Percentiles rank a stretch among this genome's conserved stretches.
phyloP scores from a whole-genome alignment of 2,888 invertebrate species.

The Xestobium rufovillosum region DNA sequence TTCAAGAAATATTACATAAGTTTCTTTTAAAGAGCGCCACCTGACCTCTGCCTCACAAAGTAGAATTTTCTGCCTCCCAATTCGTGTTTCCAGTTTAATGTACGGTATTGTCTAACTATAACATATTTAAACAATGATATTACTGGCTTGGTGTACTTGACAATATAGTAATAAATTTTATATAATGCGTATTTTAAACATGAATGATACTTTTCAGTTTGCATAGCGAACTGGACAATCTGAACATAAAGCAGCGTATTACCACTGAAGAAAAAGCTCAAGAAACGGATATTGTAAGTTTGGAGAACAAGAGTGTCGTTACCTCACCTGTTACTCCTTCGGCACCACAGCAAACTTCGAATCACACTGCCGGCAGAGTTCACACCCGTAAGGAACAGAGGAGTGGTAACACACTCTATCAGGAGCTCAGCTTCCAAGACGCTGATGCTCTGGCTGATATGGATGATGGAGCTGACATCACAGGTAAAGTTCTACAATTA shows the following conservation, averaged over 20 bases:
- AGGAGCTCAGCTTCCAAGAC: slow-evolving; percentile 88
- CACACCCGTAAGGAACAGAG: slow-evolving; percentile 80
- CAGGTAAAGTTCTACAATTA: slow-evolving; percentile 78
- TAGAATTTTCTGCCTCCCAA: no score
- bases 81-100: no score
- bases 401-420: slow-evolving; percentile 84
- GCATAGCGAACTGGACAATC: slow-evolving; percentile 40
- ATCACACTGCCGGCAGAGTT: slow-evolving; percentile 50
- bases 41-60: no score
- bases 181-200: no score
- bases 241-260: slow-evolving; percentile 29
- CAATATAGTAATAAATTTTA: no score
- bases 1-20: no score
- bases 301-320: slow-evolving; percentile 42
- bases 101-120: no score
- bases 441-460: slow-evolving; percentile 75
- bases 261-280: slow-evolving; percentile 40
- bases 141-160: no score
- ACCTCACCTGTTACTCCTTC: slow-evolving; percentile 43
- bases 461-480: slow-evolving; percentile 84
- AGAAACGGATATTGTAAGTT: slow-evolving; percentile 40
- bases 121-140: no score
- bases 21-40: no score
- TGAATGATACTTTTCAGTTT: slow-evolving; percentile 25
- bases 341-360: slow-evolving; percentile 36